phyloP scores from a whole-genome alignment of 2,888 invertebrate species.

The Catocala sponsa region DNA sequence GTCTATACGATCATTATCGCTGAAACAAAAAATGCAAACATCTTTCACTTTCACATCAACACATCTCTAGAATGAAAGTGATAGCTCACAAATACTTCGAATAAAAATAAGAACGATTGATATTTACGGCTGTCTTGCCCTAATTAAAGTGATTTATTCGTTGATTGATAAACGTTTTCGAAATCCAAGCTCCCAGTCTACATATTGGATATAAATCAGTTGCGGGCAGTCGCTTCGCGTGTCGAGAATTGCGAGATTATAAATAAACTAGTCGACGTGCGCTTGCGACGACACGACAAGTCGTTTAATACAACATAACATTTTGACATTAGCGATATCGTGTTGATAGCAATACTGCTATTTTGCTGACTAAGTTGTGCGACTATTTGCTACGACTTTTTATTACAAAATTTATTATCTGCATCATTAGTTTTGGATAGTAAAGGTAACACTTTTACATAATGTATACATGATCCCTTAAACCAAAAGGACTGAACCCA shows the following conservation, averaged over 20 bases:
- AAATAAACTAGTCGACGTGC: constrained; percentile 60
- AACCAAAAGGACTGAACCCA: too few species aligned
- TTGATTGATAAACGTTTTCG: constrained; percentile 34
- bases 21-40: too few species aligned
- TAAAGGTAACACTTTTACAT: too few species aligned
- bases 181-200: constrained; percentile 44
- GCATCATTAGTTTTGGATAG: too few species aligned
- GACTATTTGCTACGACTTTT: neutral
- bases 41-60: too few species aligned
- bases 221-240: constrained; percentile 40
- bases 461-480: too few species aligned
- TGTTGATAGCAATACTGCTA: constrained; percentile 39
- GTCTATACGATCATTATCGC: too few species aligned
- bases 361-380: constrained; percentile 30
- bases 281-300: constrained; percentile 45
- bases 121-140: constrained; percentile 26
- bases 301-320: constrained; percentile 49
- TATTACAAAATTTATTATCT: neutral
- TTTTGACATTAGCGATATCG: constrained; percentile 43
- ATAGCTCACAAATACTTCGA: constrained; percentile 3
- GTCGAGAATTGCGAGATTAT: constrained; percentile 52
- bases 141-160: constrained; percentile 41
- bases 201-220: constrained; percentile 56
- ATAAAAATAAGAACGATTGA: neutral
- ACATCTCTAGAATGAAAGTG: too few species aligned